These are phyloP conservation scores for Teleogryllus oceanicus DNA, from an alignment of 2,888 invertebrate species.

Conservation along the genomic window DNA sequence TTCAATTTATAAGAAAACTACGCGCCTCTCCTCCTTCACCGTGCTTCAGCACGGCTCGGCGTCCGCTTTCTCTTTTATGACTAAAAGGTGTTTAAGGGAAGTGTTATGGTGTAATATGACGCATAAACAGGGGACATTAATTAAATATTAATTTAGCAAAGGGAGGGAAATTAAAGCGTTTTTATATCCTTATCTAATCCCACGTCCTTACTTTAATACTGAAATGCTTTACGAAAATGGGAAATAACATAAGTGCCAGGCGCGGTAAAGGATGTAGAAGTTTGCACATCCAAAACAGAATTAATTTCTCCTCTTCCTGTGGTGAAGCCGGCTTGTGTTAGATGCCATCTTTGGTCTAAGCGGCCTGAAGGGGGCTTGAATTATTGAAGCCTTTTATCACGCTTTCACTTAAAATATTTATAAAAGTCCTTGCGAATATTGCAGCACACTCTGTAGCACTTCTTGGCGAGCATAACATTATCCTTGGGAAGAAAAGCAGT, in stretches of 20 bases:
- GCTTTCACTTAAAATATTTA: not conserved
- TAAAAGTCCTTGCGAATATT: not conserved
- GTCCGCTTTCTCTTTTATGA: slow-evolving; percentile 7
- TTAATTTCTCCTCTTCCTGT: not conserved
- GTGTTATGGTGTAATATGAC: not conserved
- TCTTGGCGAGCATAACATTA: not conserved
- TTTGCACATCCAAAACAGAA: slow-evolving; percentile 1
- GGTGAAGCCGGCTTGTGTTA: not conserved
- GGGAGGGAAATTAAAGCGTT: not conserved
- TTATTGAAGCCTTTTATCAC: not conserved
- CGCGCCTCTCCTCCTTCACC: not conserved
- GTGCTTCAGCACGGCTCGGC: not conserved
- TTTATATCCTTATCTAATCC: not conserved
- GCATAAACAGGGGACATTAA: slow-evolving; percentile 5
- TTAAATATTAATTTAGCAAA: slow-evolving; percentile 2
- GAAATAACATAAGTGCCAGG: not conserved
- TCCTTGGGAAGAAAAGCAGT: not conserved
- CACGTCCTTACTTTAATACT: not conserved
- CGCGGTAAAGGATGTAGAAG: not conserved
- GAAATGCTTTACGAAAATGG: not conserved
- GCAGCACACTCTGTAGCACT: not conserved
- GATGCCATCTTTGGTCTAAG: slow-evolving; percentile 4
- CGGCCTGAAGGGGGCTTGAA: not conserved
- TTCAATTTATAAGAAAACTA: slow-evolving; percentile 18
- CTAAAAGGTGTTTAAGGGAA: slow-evolving; percentile 9